A percentile compares a stretch with the other conserved stretches of the same genome.
Conservation (phyloP, 2,113 vertebrate genomes). For the Chauna torquata region DNA sequence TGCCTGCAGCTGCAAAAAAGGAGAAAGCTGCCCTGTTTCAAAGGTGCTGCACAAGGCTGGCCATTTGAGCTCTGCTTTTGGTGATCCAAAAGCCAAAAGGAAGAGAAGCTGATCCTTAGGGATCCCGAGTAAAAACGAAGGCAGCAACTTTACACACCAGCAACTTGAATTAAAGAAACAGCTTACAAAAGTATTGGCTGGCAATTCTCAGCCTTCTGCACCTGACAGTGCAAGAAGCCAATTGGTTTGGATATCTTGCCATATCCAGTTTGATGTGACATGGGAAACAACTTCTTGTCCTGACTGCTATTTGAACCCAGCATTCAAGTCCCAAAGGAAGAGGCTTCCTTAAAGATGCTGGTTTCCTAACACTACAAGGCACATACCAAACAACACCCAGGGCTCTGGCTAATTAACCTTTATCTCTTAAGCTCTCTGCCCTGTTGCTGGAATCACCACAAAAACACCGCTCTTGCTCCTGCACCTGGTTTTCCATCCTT, state of each 20-base stretch:
- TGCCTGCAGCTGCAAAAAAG: constrained; percentile 18
- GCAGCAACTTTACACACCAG: neutral
- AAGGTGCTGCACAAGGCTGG: neutral
- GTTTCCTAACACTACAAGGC: neutral
- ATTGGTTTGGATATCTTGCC: neutral
- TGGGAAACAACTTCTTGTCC: constrained; percentile 21
- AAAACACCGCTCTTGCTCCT: neutral
- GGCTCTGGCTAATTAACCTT: constrained; percentile 8
- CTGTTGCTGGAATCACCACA: neutral
- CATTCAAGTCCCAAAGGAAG: constrained; percentile 4
- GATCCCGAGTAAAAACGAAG: neutral
- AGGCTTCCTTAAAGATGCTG: neutral
- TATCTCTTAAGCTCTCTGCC: constrained; percentile 5
- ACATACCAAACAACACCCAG: neutral
- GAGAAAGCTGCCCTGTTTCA: neutral
- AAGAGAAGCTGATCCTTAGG: neutral
- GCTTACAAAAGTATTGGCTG: neutral
- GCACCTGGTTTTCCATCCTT: constrained; percentile 41
- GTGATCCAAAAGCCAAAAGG: neutral
- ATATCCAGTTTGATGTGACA: constrained; percentile 24
- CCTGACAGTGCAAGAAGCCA: neutral
- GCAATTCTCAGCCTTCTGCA: constrained; percentile 23
- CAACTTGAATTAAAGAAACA: neutral
- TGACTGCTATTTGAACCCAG: constrained; percentile 24
- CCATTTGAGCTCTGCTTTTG: neutral